Conservation (phyloP, 2,113 vertebrate species). For the Silurus glanis region DNA sequence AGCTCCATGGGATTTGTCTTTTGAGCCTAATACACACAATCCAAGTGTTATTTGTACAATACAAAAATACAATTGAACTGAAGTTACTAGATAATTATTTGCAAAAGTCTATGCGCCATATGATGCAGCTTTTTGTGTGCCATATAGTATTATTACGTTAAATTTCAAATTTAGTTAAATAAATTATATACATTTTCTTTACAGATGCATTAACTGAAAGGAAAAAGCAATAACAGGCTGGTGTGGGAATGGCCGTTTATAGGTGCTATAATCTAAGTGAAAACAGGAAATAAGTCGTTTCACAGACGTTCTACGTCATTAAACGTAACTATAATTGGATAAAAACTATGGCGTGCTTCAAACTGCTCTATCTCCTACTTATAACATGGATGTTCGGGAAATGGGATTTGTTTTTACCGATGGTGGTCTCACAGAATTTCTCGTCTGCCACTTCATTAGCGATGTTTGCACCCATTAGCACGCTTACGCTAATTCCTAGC, state of each 20-base stretch:
- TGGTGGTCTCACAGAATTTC: conserved; percentile 98
- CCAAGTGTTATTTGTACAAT: background rate
- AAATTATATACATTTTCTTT: no score
- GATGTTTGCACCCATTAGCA: conserved; percentile 97
- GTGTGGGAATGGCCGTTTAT: no score
- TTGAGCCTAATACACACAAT: conserved; percentile 75
- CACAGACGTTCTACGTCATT: no score
- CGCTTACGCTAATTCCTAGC: conserved; percentile 85
- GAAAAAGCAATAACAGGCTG: no score
- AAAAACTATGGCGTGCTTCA: no score
- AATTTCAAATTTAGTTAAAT: no score
- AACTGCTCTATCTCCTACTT: background rate
- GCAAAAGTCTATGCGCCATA: background rate
- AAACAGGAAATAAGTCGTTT: no score
- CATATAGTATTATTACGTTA: background rate
- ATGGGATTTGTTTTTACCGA: conserved; percentile 75
- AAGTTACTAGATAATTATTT: background rate
- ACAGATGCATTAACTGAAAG: no score
- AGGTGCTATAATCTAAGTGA: no score
- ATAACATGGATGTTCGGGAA: background rate
- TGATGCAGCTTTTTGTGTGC: background rate
- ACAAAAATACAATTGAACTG: background rate
- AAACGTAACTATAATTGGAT: no score
- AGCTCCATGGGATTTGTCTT: conserved; percentile 78
- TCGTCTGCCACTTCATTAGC: conserved; percentile 93